Evolutionary conservation across 2,797 vertebrate species (phyloP).

Genomic region (Chelidonichthys spinosus): DNA sequence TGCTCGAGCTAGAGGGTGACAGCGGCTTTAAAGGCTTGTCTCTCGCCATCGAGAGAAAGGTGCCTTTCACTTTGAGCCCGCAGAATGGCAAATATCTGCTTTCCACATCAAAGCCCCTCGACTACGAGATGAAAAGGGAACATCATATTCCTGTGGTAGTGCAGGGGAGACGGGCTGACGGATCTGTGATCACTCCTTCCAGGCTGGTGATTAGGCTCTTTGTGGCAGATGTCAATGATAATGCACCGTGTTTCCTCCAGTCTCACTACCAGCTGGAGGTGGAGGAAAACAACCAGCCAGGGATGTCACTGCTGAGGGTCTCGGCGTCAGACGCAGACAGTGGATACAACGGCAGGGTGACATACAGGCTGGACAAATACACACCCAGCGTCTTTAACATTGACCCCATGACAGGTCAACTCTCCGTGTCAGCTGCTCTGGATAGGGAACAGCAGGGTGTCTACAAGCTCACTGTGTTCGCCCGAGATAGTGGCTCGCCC

Average conservation of each 20-base stretch:
- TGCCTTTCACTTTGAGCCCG: slow-evolving; percentile 81
- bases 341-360: slow-evolving; percentile 75
- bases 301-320: slow-evolving; percentile 70
- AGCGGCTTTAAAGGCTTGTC: slow-evolving; percentile 67
- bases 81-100: slow-evolving; percentile 85
- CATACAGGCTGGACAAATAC: slow-evolving; percentile 74
- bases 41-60: slow-evolving; percentile 79
- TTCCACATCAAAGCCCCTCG: slow-evolving; percentile 83
- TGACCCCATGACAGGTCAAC: slow-evolving; percentile 74
- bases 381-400: slow-evolving; percentile 76
- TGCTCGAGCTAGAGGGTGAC: slow-evolving; percentile 81
- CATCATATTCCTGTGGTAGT: slow-evolving; percentile 80
- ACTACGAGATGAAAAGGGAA: slow-evolving; percentile 81
- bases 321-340: slow-evolving; percentile 83
- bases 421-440: slow-evolving; percentile 75
- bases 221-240: slow-evolving; percentile 86
- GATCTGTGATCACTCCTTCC: slow-evolving; percentile 39
- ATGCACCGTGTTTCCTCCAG: slow-evolving; percentile 79
- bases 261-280: slow-evolving; percentile 74
- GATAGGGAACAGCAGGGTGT: slow-evolving; percentile 81
- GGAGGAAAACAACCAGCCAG: slow-evolving; percentile 84
- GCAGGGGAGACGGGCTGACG: slow-evolving; percentile 49
- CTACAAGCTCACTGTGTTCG: slow-evolving; percentile 78
- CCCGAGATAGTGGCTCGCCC: slow-evolving; percentile 81
- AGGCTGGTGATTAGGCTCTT: slow-evolving; percentile 72